Percentiles rank a stretch among this genome's conserved stretches.
Conservation (phyloP, 2,888 invertebrate species). For the Colletes collaris region DNA sequence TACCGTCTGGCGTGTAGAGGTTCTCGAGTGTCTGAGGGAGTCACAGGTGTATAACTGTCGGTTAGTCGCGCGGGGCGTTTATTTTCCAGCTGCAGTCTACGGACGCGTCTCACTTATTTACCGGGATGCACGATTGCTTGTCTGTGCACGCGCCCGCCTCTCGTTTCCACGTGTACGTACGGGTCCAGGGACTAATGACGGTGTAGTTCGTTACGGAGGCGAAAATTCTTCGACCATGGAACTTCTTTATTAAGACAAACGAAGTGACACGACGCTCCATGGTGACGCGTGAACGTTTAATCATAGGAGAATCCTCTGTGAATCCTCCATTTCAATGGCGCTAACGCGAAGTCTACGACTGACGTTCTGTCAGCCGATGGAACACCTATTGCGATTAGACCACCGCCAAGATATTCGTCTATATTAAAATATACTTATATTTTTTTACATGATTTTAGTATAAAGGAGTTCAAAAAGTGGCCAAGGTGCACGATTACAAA, state of each 20-base stretch:
- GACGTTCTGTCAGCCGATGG: slow-evolving; percentile 9
- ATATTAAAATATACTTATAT: no score
- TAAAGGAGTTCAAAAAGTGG: no score
- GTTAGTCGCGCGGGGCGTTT: slow-evolving; percentile 46
- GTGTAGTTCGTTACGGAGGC: slow-evolving; percentile 4
- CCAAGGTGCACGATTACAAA: no score
- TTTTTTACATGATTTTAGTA: no score
- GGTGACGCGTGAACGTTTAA: background rate
- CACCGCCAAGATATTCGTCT: background rate
- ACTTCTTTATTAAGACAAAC: slow-evolving; percentile 32
- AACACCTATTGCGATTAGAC: no score
- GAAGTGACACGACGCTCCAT: background rate
- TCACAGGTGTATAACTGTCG: slow-evolving; percentile 38
- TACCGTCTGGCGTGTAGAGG: slow-evolving; percentile 27
- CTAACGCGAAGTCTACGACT: background rate
- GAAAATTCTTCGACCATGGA: slow-evolving; percentile 8
- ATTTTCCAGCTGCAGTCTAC: slow-evolving; percentile 45
- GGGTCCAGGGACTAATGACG: slow-evolving; percentile 13
- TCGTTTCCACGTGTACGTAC: background rate
- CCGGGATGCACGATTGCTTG: slow-evolving; percentile 25
- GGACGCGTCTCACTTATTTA: slow-evolving; percentile 19
- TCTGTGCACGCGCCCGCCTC: slow-evolving; percentile 20
- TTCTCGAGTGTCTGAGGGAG: slow-evolving; percentile 16
- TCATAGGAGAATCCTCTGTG: slow-evolving; percentile 4
- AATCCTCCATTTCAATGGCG: background rate